These are phyloP conservation scores for Hydractinia symbiolongicarpus DNA, from an alignment of 30 jellyfish, hydroid and myxozoan genomes.

Conservation along the genomic window DNA sequence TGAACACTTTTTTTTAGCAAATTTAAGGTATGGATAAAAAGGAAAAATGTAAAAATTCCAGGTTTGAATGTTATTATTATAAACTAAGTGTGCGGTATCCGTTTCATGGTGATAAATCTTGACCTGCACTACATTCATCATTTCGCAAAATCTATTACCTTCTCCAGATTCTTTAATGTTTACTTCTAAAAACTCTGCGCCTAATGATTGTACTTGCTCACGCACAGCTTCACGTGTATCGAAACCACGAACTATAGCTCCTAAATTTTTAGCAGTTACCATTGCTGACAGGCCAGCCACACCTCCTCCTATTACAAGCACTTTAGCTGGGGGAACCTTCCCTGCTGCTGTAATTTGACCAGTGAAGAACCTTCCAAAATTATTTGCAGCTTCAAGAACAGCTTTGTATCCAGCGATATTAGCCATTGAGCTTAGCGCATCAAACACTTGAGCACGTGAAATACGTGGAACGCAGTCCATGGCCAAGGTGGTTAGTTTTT, in stretches of 20 bases:
- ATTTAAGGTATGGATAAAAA: too few relatives aligned
- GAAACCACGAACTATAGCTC: constrained; percentile 89
- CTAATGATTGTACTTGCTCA: constrained; percentile 86
- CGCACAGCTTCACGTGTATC: constrained; percentile 92
- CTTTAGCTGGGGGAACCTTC: constrained; percentile 92
- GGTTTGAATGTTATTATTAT: too few relatives aligned
- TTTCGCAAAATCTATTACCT: constrained; percentile 30
- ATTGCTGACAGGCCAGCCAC: constrained; percentile 94
- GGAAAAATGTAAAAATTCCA: too few relatives aligned
- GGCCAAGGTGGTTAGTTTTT: constrained; percentile 68
- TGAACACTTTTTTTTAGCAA: too few relatives aligned
- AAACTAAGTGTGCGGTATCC: too few relatives aligned
- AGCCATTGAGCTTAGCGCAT: constrained; percentile 97
- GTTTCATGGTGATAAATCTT: too few relatives aligned
- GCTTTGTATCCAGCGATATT: constrained; percentile 96
- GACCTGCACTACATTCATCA: too few relatives aligned
- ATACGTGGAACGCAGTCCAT: constrained; percentile 96
- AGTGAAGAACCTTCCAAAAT: constrained; percentile 86
- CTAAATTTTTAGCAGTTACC: constrained; percentile 90
- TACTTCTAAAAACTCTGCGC: constrained; percentile 87
- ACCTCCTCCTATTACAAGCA: constrained; percentile 94
- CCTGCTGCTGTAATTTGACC: constrained; percentile 99
- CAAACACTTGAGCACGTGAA: constrained; percentile 90
- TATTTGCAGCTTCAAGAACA: constrained; percentile 82
- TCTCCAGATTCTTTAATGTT: constrained; percentile 87